Evolutionary conservation across 2,113 vertebrate species (phyloP), one percentile per base, ranked within the genome.

Genomic region (Campylomormyrus tamandua): DNA sequence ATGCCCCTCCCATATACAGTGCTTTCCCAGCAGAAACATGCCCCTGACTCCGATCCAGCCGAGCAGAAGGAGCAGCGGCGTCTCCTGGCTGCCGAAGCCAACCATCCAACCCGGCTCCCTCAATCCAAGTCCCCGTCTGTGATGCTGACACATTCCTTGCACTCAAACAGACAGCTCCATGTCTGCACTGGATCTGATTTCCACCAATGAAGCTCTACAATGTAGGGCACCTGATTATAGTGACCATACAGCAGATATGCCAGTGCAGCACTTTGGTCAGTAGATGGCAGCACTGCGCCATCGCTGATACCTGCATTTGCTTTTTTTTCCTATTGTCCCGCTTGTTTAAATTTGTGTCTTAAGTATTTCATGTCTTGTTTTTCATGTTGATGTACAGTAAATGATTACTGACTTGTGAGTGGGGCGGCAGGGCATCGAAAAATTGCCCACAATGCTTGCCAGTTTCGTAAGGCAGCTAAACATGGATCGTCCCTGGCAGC

Each of bases 241-340:
- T 77, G 74, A 7, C 31, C 74, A 42, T 84, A 48, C 42, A 24
- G 19, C 19, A 84, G 8, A 48, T 19, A n/a, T n/a, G 39, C 8
- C 35, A 24, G 31, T 83, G 31, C 15, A 45, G 35, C 19, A n/a
- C 39, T 80, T 24, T n/a, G n/a, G 50, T 50, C 85, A 87, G 31
- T 27, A 87, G 85, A 42, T 87, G 85, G 85, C 85, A 87, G 49
- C 50, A 87, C 50, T 52, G 85, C 50, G 1, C 48, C 85, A 56
- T 6, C 6, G 1, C 15, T 56, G 11, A 8, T 35, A 35, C 13
- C 50, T 19, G 5, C 5, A 56, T 39, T 21, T 87, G 13, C 27
- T 48, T 46, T 42, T 6, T 50, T 87, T 19, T 31, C 50, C 6
- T 21, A 6, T 49, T 27, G 24, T 85, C 45, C 45, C 46, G 17